These are phyloP conservation scores for Triops cancriformis DNA, from an alignment of 1,140 invertebrate species.

Conservation along the genomic window DNA sequence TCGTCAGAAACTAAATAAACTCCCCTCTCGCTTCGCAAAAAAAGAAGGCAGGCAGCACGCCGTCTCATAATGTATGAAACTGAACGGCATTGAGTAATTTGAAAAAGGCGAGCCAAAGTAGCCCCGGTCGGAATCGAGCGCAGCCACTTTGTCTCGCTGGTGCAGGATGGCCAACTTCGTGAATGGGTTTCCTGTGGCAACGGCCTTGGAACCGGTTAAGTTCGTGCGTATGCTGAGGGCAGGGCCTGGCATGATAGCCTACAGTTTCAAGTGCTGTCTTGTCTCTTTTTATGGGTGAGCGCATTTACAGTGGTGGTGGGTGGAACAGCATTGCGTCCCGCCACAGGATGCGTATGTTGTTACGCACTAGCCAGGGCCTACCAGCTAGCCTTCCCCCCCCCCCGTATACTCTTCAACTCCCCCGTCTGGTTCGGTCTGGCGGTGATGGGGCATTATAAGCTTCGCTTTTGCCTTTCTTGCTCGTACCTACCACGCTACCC, in stretches of 20 bases:
- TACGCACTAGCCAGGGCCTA: not conserved
- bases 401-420: not conserved
- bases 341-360: conserved; percentile 4
- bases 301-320: not conserved
- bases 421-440: not conserved
- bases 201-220: conserved; percentile 3
- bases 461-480: not conserved
- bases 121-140: too few species aligned
- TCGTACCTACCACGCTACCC: not conserved
- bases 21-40: not conserved
- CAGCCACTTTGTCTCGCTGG: not conserved
- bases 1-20: not conserved
- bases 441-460: not conserved
- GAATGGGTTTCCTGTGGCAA: conserved; percentile 12
- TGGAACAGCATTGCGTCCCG: not conserved
- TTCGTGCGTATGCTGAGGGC: not conserved
- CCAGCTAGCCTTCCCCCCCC: not conserved
- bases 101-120: not conserved
- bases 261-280: conserved; percentile 6
- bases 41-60: too few species aligned
- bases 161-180: not conserved
- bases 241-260: conserved; percentile 3
- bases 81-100: too few species aligned
- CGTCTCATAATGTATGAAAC: too few species aligned
- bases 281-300: not conserved